Percentiles rank a stretch among this genome's conserved stretches.
Evolutionary conservation across 2,888 invertebrate genomes (phyloP).

Genomic region (Atrina japonica): DNA sequence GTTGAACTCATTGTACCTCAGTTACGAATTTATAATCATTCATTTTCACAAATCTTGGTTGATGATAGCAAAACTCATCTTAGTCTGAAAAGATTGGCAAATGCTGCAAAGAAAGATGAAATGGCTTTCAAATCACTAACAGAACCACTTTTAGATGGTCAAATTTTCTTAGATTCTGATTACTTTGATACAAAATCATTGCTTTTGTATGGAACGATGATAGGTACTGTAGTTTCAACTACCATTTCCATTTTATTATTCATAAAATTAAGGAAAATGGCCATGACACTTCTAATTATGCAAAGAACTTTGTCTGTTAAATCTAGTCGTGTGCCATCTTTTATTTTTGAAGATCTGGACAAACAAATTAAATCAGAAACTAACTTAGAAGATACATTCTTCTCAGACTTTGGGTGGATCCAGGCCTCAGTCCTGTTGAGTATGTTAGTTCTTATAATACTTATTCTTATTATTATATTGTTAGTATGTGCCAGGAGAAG

Average conservation of each 20-base stretch:
- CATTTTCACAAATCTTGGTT: constrained; percentile 20
- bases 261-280: constrained; percentile 17
- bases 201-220: neutral
- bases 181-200: constrained; percentile 28
- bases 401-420: no score
- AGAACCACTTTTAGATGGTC: constrained; percentile 38
- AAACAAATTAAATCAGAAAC: no score
- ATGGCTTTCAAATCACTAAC: constrained; percentile 37
- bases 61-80: constrained; percentile 40
- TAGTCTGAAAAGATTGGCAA: constrained; percentile 41
- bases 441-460: no score
- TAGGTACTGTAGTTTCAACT: neutral
- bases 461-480: no score
- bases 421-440: no score
- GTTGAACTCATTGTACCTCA: constrained; percentile 27
- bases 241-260: constrained; percentile 9
- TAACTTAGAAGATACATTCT: no score
- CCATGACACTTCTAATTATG: no score
- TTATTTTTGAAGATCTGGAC: no score
- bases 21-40: constrained; percentile 40
- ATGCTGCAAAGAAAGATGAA: constrained; percentile 34
- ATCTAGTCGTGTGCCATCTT: no score
- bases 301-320: no score
- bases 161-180: constrained; percentile 17
- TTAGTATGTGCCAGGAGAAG: no score